Evolutionary conservation across 2,797 vertebrate genomes (phyloP), one percentile per base, ranked within the genome.

Genomic region (Tapera naevia): DNA sequence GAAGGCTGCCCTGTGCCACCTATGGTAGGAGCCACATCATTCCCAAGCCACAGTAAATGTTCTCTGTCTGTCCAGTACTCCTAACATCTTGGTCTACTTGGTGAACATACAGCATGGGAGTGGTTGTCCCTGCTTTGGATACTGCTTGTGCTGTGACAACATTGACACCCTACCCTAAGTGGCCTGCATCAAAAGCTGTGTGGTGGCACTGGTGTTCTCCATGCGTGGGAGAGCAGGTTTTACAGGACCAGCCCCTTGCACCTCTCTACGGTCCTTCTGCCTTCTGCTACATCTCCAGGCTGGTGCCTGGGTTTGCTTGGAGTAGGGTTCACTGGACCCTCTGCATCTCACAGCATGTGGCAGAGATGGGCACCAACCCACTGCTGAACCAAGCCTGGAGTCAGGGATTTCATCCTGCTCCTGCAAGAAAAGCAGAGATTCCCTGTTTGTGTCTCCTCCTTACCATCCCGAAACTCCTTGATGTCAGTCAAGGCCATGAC

Each of bases 191-290:
- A 15, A 12, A 10, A 41, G 10, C 41, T n/a, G 11, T 15, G 45
- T 35, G 54, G 7, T 50, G 66, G 22, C 82, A 61, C 51, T 37
- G 61, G 13, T 0, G 0, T 27, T 37, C 7, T 78, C 27, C 37
- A 14, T 0, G 2, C 21, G 5, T 13, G 10, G 28, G 30, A 19
- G 11, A 69, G 17, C 0, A 1, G 72, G 7, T 48, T 69, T 64
- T 73, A 10, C 27, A 37, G 0, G 2, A 33, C 10, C 54, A 37
- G 15, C 35, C 23, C 15, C 54, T 64, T 3, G 1, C 16, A 17
- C 32, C 24, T 58, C 69, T 27, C 14, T 17, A 32, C 56, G 8
- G 8, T 50, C 27, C 35, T 86, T 39, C 61, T 82, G 32, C 54
- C 24, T 75, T 32, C 35, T 56, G 35, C 39, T 72, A 64, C n/a